phyloP scores from a whole-genome alignment of 2,113 vertebrate species.

The Balaeniceps rex region DNA sequence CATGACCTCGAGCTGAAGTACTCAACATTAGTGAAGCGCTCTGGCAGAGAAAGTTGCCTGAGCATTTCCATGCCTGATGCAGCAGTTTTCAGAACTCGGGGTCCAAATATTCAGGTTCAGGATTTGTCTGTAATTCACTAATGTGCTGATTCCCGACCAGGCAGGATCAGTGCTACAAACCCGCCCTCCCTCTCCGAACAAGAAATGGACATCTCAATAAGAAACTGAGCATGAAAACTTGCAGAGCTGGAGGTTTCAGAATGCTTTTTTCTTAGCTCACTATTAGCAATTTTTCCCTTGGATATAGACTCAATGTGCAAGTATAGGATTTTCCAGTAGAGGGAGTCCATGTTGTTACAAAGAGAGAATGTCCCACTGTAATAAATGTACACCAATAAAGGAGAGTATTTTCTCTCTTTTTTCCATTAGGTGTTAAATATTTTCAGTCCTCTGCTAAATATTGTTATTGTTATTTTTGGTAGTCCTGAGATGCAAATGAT shows the following conservation, averaged over 20 bases:
- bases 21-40: neutral
- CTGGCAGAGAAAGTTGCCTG: neutral
- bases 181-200: neutral
- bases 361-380: neutral
- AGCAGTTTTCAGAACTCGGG: neutral
- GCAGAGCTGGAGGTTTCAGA: neutral
- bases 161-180: neutral
- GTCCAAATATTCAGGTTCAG: neutral
- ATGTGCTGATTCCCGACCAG: neutral
- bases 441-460: neutral
- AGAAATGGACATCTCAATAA: neutral
- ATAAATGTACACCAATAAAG: neutral
- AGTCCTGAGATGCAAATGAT: neutral
- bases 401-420: neutral
- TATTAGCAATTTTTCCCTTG: neutral
- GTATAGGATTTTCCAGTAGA: slow-evolving; percentile 34
- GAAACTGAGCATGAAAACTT: neutral
- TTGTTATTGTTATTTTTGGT: neutral
- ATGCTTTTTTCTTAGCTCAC: neutral
- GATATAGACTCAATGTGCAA: neutral
- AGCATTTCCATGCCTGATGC: neutral
- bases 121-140: neutral
- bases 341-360: slow-evolving; percentile 19
- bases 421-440: neutral
- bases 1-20: neutral